Percentiles rank a stretch among this genome's conserved stretches.
These are phyloP conservation scores for Drosophila picticornis DNA, from an alignment of 2,888 invertebrate genomes.

Conservation along the genomic window DNA sequence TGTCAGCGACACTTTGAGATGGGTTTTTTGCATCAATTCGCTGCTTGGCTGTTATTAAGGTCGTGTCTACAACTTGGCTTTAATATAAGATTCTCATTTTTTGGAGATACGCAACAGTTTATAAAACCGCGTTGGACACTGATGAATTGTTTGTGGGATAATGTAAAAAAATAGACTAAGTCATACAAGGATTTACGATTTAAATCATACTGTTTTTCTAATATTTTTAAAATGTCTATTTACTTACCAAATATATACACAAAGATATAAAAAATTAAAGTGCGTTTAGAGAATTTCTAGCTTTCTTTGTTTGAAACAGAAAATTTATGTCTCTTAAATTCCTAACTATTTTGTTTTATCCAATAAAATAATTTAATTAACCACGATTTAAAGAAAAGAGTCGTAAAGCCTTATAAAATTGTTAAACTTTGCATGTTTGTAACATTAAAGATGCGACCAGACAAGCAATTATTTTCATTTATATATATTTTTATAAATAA, in stretches of 20 bases:
- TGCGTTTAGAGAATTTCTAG: not conserved
- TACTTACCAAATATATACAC: not conserved
- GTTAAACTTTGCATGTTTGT: not conserved
- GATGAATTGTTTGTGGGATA: constrained; percentile 14
- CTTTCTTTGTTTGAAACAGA: not conserved
- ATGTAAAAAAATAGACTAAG: not conserved
- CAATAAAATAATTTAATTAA: not conserved
- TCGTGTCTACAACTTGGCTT: constrained; percentile 15
- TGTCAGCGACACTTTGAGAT: constrained; percentile 73
- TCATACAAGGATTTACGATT: not conserved
- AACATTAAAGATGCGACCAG: not conserved
- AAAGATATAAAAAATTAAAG: not conserved
- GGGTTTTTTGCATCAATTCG: constrained; percentile 41
- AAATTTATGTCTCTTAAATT: not conserved
- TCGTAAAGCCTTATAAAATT: not conserved
- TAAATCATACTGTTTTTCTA: not conserved
- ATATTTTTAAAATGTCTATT: not conserved
- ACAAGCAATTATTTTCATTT: not conserved
- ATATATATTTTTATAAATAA: not conserved
- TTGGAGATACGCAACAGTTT: constrained; percentile 33
- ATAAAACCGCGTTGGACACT: constrained; percentile 6
- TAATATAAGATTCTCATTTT: constrained; percentile 31
- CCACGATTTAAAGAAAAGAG: not conserved
- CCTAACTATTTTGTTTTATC: not conserved
- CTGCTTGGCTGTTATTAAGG: constrained; percentile 18